Conservation (phyloP, 2,888 invertebrate genomes). For the Rhopalosiphum nymphaeae region DNA sequence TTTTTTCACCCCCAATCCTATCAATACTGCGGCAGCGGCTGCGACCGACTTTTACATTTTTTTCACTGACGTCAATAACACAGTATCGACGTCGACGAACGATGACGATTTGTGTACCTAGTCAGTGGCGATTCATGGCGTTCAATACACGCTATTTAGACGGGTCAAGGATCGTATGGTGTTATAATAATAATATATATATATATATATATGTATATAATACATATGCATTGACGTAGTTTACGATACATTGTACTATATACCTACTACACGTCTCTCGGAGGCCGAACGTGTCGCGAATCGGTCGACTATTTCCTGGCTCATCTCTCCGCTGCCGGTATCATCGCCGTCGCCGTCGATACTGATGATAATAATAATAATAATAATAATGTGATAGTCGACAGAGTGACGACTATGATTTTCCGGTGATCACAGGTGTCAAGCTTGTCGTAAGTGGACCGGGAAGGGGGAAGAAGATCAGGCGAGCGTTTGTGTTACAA, state of each 20-base stretch:
- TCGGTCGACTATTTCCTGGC: conserved; percentile 20
- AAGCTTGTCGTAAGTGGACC: too few species aligned
- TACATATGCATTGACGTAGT: not conserved
- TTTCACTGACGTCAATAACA: not conserved
- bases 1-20: too few species aligned
- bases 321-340: not conserved
- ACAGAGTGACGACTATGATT: not conserved
- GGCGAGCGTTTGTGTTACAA: not conserved
- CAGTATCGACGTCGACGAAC: not conserved
- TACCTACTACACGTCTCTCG: not conserved
- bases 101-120: not conserved
- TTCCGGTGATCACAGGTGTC: not conserved
- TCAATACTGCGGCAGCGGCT: too few species aligned
- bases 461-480: not conserved
- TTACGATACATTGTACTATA: not conserved
- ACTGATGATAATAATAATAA: not conserved
- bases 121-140: not conserved
- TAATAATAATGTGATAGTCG: not conserved
- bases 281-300: not conserved
- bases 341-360: not conserved
- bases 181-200: not conserved
- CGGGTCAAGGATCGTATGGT: conserved; percentile 18
- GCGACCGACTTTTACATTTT: too few species aligned
- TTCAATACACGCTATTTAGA: not conserved
- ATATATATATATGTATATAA: not conserved